Evolutionary conservation across 2,113 vertebrate species (phyloP).

Genomic region (Psophia crepitans): DNA sequence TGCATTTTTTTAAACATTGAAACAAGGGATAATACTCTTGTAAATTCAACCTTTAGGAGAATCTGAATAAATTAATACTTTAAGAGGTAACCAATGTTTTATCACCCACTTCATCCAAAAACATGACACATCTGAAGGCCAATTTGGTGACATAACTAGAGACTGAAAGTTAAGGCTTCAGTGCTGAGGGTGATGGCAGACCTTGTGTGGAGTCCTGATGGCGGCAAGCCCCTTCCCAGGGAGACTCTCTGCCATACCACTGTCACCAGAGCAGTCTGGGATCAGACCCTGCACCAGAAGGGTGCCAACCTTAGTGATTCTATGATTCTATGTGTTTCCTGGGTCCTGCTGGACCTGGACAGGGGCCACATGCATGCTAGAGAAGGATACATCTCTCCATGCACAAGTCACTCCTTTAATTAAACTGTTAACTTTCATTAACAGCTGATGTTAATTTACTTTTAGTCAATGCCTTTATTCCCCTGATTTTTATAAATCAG

Average conservation of each 20-base stretch:
- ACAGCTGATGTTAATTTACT: background rate
- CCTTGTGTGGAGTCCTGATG: rapidly evolving
- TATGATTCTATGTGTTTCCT: background rate
- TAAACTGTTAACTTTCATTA: slow-evolving; percentile 38
- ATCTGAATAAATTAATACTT: background rate
- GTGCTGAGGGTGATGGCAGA: background rate
- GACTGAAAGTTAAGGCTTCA: background rate
- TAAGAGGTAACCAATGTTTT: background rate
- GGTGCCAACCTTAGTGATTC: too few species aligned
- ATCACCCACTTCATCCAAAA: background rate
- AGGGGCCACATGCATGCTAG: background rate
- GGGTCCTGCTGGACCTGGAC: background rate
- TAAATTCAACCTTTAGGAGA: background rate
- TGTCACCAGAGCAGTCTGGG: background rate
- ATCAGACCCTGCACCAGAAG: background rate
- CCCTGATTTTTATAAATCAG: background rate
- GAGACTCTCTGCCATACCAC: background rate
- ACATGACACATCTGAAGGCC: background rate
- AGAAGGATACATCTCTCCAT: background rate
- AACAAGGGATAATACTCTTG: background rate
- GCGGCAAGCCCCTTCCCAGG: background rate
- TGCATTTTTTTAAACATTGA: background rate
- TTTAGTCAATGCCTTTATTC: background rate
- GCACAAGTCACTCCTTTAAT: slow-evolving; percentile 3
- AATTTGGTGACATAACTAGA: background rate